Evolutionary conservation across 2,888 invertebrate genomes (phyloP).

Genomic region (Chloromyia formosa): DNA sequence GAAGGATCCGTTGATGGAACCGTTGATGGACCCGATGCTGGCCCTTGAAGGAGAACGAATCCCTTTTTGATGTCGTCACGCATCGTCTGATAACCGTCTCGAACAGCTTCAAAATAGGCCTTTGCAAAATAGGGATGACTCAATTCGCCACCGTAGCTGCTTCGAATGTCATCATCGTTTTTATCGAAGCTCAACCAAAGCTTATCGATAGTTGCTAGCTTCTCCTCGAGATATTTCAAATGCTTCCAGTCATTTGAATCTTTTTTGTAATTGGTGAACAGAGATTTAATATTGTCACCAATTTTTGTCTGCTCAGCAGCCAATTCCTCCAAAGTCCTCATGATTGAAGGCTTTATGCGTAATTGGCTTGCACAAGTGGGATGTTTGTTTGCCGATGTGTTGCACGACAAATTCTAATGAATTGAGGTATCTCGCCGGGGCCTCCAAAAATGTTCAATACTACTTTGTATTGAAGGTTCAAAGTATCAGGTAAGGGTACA

Average conservation of each 20-base stretch:
- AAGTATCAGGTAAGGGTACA: too few relatives aligned
- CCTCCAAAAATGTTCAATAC: conserved; percentile 10
- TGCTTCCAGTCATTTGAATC: neutral
- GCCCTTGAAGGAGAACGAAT: too few relatives aligned
- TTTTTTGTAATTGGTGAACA: neutral
- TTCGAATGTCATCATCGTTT: neutral
- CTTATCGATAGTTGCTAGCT: neutral
- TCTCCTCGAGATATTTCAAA: neutral
- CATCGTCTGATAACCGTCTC: neutral
- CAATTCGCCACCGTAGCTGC: neutral
- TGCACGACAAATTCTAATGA: neutral
- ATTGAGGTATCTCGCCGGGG: neutral
- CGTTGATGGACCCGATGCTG: too few relatives aligned
- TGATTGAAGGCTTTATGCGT: neutral
- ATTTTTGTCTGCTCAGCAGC: neutral
- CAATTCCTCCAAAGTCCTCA: neutral
- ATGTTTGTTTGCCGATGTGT: neutral
- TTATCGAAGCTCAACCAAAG: neutral
- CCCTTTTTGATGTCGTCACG: neutral
- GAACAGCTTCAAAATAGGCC: neutral
- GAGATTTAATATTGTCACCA: neutral
- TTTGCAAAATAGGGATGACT: neutral
- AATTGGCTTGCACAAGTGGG: neutral
- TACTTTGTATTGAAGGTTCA: neutral
- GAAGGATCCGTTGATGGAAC: neutral